Conservation (phyloP, 2,113 vertebrate genomes). For the Egretta garzetta region DNA sequence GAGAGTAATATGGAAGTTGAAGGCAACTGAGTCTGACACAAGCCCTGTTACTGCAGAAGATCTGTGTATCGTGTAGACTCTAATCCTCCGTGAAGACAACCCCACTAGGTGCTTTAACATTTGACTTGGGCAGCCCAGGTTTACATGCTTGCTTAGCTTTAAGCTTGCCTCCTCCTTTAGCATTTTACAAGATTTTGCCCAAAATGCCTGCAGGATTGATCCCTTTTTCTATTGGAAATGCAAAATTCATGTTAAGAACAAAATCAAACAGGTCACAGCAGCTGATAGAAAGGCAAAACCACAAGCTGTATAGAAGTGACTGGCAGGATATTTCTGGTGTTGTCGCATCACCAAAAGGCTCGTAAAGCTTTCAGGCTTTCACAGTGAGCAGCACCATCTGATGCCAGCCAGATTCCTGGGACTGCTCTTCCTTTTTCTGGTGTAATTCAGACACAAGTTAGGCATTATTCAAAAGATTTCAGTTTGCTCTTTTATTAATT, state of each 20-base stretch:
- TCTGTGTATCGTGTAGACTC: background rate
- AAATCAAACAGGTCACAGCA: background rate
- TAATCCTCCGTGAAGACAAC: background rate
- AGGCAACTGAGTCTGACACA: background rate
- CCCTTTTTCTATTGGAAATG: background rate
- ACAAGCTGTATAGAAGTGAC: background rate
- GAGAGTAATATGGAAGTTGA: background rate
- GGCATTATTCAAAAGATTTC: background rate
- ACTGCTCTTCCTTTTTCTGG: background rate
- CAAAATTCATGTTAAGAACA: background rate
- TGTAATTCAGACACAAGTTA: background rate
- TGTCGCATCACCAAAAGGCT: background rate
- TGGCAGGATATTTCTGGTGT: background rate
- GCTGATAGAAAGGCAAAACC: background rate
- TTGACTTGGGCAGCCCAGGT: background rate
- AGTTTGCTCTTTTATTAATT: background rate
- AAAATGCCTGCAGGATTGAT: background rate
- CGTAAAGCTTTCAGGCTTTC: background rate
- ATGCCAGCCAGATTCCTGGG: background rate
- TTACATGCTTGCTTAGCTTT: background rate
- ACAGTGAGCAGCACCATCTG: background rate
- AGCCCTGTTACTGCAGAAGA: background rate
- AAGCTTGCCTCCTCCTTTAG: background rate
- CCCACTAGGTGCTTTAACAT: background rate
- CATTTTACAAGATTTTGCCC: background rate